Conservation (phyloP, 1,140 invertebrate species). For the Drosophila lini region DNA sequence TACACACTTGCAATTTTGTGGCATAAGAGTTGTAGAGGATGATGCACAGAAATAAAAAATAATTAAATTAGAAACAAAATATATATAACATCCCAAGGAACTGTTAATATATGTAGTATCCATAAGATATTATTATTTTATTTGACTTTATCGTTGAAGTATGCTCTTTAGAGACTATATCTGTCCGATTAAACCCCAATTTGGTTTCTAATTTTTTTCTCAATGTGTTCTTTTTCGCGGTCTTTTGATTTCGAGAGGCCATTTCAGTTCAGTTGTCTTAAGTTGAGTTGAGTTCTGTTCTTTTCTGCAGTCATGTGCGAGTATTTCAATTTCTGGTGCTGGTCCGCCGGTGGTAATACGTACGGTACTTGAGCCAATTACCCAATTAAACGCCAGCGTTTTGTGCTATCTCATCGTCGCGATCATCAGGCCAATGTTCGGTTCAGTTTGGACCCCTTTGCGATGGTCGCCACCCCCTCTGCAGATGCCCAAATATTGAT, state of each 20-base stretch:
- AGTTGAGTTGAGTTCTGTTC: conserved; percentile 3
- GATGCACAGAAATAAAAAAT: conserved; percentile 2
- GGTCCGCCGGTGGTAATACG: conserved; percentile 65
- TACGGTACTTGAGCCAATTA: conserved; percentile 83
- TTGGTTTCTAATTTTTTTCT: conserved; percentile 7
- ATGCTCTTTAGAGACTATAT: neutral
- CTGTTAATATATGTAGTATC: neutral
- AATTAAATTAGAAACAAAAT: no score
- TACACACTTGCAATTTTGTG: conserved; percentile 69
- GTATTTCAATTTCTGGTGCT: conserved; percentile 72
- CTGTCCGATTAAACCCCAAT: neutral
- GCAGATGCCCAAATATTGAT: conserved; percentile 79
- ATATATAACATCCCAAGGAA: no score
- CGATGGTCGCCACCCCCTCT: neutral
- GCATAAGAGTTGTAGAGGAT: conserved; percentile 42
- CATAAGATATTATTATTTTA: no score
- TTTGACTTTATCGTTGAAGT: neutral
- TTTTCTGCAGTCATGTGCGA: conserved; percentile 57
- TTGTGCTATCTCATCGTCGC: conserved; percentile 79
- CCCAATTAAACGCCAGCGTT: conserved; percentile 80
- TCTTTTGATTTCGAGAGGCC: conserved; percentile 27
- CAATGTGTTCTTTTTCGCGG: conserved; percentile 22
- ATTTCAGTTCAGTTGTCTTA: conserved; percentile 36
- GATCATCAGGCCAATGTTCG: conserved; percentile 39
- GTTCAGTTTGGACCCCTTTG: conserved; percentile 3